Percentiles rank a stretch among this genome's conserved stretches.
These are phyloP conservation scores for Ditylenchus dipsaci DNA, from an alignment of 1,140 invertebrate genomes.

Conservation along the genomic window DNA sequence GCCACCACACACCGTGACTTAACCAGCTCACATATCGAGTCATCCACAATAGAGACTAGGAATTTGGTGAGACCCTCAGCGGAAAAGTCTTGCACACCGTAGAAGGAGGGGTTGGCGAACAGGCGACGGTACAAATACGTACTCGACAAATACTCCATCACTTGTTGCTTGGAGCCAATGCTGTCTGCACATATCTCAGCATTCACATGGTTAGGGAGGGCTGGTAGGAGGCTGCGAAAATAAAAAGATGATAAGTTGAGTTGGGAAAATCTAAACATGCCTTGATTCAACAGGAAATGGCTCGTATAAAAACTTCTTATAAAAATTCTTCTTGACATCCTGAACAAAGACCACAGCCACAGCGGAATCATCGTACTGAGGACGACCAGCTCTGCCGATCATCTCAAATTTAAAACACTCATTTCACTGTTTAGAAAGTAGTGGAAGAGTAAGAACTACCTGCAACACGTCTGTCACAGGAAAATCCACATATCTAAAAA, in stretches of 20 bases:
- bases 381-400: slow-evolving; percentile 95
- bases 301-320: slow-evolving; percentile 97
- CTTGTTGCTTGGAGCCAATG: slow-evolving; percentile 82
- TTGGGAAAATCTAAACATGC: slow-evolving; percentile 47
- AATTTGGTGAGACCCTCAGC: slow-evolving; percentile 68
- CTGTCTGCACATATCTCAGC: slow-evolving; percentile 93
- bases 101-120: slow-evolving; percentile 83
- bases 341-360: slow-evolving; percentile 94
- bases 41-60: slow-evolving; percentile 70
- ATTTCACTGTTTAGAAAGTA: not conserved
- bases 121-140: slow-evolving; percentile 93
- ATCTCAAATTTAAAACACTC: slow-evolving; percentile 74
- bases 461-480: slow-evolving; percentile 81
- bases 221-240: slow-evolving; percentile 75
- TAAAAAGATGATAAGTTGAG: slow-evolving; percentile 12
- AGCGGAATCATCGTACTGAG: slow-evolving; percentile 88
- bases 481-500: slow-evolving; percentile 82
- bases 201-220: slow-evolving; percentile 91
- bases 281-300: slow-evolving; percentile 96
- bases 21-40: slow-evolving; percentile 69
- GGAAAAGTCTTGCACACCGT: slow-evolving; percentile 75
- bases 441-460: slow-evolving; percentile 4
- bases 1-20: slow-evolving; percentile 72
- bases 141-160: slow-evolving; percentile 94
- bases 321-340: slow-evolving; percentile 96